These are phyloP conservation scores for Vombatus ursinus DNA, from an alignment of 2,113 vertebrate genomes.

Conservation along the genomic window DNA sequence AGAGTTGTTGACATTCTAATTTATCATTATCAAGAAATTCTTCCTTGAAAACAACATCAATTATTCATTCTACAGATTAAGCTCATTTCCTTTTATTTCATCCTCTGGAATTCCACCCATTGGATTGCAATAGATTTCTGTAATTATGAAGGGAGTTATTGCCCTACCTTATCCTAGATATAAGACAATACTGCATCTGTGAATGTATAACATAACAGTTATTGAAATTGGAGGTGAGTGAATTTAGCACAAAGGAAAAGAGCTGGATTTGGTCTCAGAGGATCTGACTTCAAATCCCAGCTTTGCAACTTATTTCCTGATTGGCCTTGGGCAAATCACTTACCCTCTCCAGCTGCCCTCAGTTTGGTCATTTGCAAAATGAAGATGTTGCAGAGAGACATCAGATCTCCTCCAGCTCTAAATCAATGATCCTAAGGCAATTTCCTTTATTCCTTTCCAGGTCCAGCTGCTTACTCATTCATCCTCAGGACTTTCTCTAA, in stretches of 20 bases:
- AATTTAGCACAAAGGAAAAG: neutral
- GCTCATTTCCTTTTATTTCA: neutral
- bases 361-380: neutral
- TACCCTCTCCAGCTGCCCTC: neutral
- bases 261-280: neutral
- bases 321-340: neutral
- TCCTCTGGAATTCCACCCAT: neutral
- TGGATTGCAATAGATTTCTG: neutral
- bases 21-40: neutral
- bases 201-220: neutral
- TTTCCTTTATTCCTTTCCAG: neutral
- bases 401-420: neutral
- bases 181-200: slow-evolving; percentile 10
- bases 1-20: neutral
- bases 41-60: neutral
- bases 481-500: neutral
- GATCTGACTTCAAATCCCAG: neutral
- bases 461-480: neutral
- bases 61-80: neutral
- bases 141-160: neutral
- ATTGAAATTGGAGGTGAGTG: neutral
- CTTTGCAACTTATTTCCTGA: neutral
- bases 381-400: neutral
- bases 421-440: neutral
- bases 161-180: neutral